Percentiles rank a stretch among this genome's conserved stretches.
These are phyloP conservation scores for Carassius auratus DNA, from an alignment of 2,113 vertebrate species.

Conservation along the genomic window DNA sequence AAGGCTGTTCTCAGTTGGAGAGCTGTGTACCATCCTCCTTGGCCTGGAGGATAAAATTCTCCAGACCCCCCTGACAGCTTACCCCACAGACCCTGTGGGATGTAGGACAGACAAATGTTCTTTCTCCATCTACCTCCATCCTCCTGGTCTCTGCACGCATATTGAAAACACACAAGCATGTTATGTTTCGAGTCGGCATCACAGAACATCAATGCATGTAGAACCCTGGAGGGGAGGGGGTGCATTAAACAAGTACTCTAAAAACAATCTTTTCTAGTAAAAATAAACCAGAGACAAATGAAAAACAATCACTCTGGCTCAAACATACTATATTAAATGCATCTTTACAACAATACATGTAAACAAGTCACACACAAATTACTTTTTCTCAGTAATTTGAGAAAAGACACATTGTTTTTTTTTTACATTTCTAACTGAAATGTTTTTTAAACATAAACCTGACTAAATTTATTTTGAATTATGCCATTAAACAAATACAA, in stretches of 20 bases:
- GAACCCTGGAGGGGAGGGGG: constrained; percentile 32
- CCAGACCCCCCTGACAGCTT: constrained; percentile 31
- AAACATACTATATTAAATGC: constrained; percentile 60
- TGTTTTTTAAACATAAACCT: background rate
- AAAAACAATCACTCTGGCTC: constrained; percentile 69
- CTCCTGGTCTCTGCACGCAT: constrained; percentile 23
- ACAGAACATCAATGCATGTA: constrained; percentile 52
- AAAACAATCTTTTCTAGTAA: constrained; percentile 60
- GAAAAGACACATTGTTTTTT: background rate
- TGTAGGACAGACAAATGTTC: constrained; percentile 11
- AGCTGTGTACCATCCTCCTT: constrained; percentile 45
- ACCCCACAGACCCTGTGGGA: constrained; percentile 17
- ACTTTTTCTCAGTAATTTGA: background rate
- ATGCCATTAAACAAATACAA: background rate
- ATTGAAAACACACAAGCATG: constrained; percentile 67
- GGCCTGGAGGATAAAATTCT: constrained; percentile 22
- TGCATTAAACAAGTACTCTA: constrained; percentile 63
- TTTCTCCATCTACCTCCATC: background rate
- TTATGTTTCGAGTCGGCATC: constrained; percentile 64
- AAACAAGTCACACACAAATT: background rate
- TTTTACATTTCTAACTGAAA: background rate
- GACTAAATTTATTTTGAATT: background rate
- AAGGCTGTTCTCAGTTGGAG: constrained; percentile 55
- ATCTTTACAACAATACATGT: background rate
- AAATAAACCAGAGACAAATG: constrained; percentile 72